These are phyloP conservation scores for Rutilus rutilus DNA, from an alignment of 2,113 vertebrate species.

Conservation along the genomic window DNA sequence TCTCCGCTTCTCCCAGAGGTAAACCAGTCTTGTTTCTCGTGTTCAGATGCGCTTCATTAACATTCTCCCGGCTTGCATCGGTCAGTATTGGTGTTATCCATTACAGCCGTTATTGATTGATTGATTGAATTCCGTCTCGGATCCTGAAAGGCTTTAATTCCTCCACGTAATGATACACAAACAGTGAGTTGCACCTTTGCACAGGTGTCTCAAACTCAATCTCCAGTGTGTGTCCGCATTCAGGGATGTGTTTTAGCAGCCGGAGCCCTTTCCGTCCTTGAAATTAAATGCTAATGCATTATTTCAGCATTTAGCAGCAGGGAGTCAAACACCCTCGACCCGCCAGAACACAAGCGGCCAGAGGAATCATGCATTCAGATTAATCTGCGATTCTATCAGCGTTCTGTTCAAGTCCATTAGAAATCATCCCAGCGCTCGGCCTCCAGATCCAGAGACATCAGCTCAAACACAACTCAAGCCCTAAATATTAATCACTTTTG, in stretches of 20 bases:
- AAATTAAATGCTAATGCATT: conserved; percentile 45
- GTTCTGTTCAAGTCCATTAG: conserved; percentile 41
- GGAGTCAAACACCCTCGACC: background rate
- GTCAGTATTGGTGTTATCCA: conserved; percentile 1
- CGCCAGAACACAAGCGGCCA: conserved; percentile 34
- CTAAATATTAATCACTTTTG: background rate
- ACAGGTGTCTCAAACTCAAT: conserved; percentile 36
- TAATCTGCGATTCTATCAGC: background rate
- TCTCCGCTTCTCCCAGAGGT: background rate
- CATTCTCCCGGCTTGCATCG: background rate
- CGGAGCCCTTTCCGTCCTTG: conserved; percentile 44
- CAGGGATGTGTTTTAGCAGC: conserved; percentile 12
- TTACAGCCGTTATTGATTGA: conserved; percentile 48
- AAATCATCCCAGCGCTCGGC: background rate
- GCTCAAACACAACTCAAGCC: background rate
- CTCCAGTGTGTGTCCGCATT: background rate
- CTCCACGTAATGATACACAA: conserved; percentile 10
- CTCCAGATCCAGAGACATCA: background rate
- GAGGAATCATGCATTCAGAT: conserved; percentile 30
- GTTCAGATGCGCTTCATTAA: background rate
- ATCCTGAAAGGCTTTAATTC: conserved; percentile 31
- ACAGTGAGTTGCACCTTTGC: conserved; percentile 36
- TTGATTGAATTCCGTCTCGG: conserved; percentile 26
- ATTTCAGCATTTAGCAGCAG: conserved; percentile 35
- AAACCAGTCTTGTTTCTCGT: background rate